These are phyloP conservation scores for Laothoe populi DNA, from an alignment of 2,888 invertebrate species.

Conservation along the genomic window DNA sequence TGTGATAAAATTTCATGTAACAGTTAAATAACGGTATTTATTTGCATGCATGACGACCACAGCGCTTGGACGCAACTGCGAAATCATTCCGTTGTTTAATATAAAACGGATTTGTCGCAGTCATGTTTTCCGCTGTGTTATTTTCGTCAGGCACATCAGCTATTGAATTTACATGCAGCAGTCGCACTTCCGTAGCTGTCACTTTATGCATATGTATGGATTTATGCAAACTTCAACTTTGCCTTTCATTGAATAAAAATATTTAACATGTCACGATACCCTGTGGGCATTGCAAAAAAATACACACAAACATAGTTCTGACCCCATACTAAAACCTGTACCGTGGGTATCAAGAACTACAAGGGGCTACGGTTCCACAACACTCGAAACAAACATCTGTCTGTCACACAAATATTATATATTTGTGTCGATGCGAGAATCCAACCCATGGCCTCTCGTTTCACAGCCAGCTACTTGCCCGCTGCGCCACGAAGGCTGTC, in stretches of 20 bases:
- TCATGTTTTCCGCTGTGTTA: slow-evolving; percentile 64
- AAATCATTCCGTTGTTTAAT: slow-evolving; percentile 54
- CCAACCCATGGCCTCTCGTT: too few relatives aligned
- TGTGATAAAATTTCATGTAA: not conserved
- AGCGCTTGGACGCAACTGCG: slow-evolving; percentile 24
- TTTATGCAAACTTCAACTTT: slow-evolving; percentile 74
- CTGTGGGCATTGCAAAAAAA: too few relatives aligned
- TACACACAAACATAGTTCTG: too few relatives aligned
- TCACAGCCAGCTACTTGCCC: too few relatives aligned
- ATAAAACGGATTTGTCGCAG: slow-evolving; percentile 63
- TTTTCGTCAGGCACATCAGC: slow-evolving; percentile 64
- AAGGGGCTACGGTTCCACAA: too few relatives aligned
- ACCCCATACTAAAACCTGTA: too few relatives aligned
- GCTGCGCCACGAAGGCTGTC: too few relatives aligned
- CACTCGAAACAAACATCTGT: too few relatives aligned
- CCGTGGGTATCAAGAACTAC: too few relatives aligned
- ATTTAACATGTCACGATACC: slow-evolving; percentile 50
- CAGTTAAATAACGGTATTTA: slow-evolving; percentile 22
- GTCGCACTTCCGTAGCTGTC: slow-evolving; percentile 59
- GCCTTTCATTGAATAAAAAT: slow-evolving; percentile 70
- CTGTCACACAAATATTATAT: too few relatives aligned
- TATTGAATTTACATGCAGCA: slow-evolving; percentile 73
- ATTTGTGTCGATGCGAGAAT: too few relatives aligned
- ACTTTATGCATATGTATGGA: slow-evolving; percentile 76
- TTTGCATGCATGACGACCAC: slow-evolving; percentile 28